phyloP scores from a whole-genome alignment of 2,797 vertebrate species.

The Pseudochromis fuscus region DNA sequence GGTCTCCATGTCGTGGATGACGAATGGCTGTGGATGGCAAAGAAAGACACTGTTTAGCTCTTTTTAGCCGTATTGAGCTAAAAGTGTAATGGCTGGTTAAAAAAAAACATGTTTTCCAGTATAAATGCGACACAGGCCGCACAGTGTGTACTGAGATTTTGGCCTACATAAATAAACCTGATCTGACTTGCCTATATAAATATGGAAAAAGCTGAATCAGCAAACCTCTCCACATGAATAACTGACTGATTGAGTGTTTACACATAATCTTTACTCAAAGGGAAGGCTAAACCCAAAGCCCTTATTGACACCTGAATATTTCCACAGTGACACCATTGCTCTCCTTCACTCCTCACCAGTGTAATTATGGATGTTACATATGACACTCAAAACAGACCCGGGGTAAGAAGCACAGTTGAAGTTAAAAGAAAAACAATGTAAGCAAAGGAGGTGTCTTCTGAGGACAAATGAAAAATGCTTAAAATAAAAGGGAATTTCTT shows the following conservation, averaged over 20 bases:
- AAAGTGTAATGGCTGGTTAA: neutral
- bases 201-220: constrained; percentile 44
- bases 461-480: neutral
- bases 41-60: constrained; percentile 22
- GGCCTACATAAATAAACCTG: constrained; percentile 22
- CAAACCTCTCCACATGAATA: constrained; percentile 27
- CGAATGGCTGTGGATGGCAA: constrained; percentile 86
- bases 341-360: constrained; percentile 9
- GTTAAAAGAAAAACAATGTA: neutral
- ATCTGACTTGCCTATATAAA: constrained; percentile 30
- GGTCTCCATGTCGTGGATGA: constrained; percentile 98
- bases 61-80: neutral
- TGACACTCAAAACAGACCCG: neutral
- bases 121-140: constrained; percentile 3
- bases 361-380: constrained; percentile 3
- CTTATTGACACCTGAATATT: constrained; percentile 43
- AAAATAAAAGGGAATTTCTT: neutral
- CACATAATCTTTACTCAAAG: constrained; percentile 15
- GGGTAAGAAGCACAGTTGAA: neutral
- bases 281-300: constrained; percentile 7
- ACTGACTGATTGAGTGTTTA: constrained; percentile 49
- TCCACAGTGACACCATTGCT: constrained; percentile 30
- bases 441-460: neutral
- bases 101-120: constrained; percentile 6
- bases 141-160: constrained; percentile 9